Conservation (phyloP, 2,888 invertebrate species). For the Temnothorax ravouxi region DNA sequence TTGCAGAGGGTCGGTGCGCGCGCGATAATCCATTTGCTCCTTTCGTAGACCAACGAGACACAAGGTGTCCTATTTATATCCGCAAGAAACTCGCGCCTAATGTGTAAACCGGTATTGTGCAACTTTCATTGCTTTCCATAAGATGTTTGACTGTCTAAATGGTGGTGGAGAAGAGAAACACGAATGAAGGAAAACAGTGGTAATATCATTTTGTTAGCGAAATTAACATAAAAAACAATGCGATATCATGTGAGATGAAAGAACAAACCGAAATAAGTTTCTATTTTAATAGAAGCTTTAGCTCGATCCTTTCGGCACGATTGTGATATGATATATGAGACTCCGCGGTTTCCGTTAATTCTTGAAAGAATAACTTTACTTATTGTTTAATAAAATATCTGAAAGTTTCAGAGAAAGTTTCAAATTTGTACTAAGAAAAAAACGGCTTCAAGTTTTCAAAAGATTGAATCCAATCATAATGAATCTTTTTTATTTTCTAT, state of each 20-base stretch:
- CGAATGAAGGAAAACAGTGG: neutral
- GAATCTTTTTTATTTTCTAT: neutral
- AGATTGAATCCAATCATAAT: neutral
- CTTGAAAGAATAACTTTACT: neutral
- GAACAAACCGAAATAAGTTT: neutral
- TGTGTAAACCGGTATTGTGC: slow-evolving; percentile 76
- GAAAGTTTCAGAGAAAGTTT: neutral
- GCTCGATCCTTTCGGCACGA: neutral
- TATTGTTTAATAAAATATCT: neutral
- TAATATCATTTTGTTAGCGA: slow-evolving; percentile 13
- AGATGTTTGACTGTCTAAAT: slow-evolving; percentile 5
- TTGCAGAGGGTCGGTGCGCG: slow-evolving; percentile 68
- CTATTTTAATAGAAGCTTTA: neutral
- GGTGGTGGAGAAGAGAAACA: neutral
- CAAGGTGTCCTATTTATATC: slow-evolving; percentile 83
- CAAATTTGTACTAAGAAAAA: neutral
- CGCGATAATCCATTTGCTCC: slow-evolving; percentile 77
- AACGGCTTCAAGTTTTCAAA: neutral
- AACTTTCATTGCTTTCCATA: slow-evolving; percentile 51
- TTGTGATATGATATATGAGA: neutral
- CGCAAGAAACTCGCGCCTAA: slow-evolving; percentile 83
- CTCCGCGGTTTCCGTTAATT: neutral
- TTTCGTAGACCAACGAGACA: slow-evolving; percentile 73
- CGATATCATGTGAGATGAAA: neutral
- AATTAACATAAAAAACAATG: neutral